phyloP scores from a whole-genome alignment of 2,113 vertebrate species.

The Bubo scandiacus region DNA sequence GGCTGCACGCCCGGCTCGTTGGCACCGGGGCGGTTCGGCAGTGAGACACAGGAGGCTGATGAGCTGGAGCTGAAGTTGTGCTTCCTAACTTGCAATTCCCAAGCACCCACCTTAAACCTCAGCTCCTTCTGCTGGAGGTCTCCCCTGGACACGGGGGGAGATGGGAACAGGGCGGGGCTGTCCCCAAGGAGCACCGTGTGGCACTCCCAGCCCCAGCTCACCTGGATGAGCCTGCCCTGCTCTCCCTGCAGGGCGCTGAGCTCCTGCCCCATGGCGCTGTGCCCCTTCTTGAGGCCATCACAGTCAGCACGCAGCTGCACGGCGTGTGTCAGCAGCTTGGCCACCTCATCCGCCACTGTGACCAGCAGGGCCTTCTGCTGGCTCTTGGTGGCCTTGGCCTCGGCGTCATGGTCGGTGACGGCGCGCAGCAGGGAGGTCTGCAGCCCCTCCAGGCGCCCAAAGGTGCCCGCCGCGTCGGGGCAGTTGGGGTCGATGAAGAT shows the following conservation, averaged over 20 bases:
- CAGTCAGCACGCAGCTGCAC: constrained; percentile 88
- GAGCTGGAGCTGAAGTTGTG: background rate
- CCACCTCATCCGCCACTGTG: constrained; percentile 87
- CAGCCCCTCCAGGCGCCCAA: constrained; percentile 87
- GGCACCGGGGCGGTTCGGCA: accelerated
- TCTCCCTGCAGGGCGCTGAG: constrained; percentile 88
- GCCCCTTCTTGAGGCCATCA: constrained; percentile 84
- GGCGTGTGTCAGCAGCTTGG: constrained; percentile 83
- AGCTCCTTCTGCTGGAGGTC: background rate
- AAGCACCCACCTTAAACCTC: background rate
- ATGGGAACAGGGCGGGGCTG: accelerated
- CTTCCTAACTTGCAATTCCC: background rate
- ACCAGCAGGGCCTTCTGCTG: constrained; percentile 88
- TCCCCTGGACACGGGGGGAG: background rate
- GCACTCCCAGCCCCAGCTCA: constrained; percentile 14
- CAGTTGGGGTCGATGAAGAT: constrained; percentile 99
- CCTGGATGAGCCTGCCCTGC: constrained; percentile 94
- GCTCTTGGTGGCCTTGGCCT: constrained; percentile 81
- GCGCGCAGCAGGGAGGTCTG: constrained; percentile 88
- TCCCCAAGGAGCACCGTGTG: background rate
- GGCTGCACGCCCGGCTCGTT: background rate
- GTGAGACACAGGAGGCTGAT: accelerated
- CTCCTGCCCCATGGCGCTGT: constrained; percentile 87
- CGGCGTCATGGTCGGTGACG: constrained; percentile 81
- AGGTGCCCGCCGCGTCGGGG: constrained; percentile 83